These are phyloP conservation scores for Exephanes ischioxanthus DNA, from an alignment of 2,888 invertebrate species.

Conservation along the genomic window DNA sequence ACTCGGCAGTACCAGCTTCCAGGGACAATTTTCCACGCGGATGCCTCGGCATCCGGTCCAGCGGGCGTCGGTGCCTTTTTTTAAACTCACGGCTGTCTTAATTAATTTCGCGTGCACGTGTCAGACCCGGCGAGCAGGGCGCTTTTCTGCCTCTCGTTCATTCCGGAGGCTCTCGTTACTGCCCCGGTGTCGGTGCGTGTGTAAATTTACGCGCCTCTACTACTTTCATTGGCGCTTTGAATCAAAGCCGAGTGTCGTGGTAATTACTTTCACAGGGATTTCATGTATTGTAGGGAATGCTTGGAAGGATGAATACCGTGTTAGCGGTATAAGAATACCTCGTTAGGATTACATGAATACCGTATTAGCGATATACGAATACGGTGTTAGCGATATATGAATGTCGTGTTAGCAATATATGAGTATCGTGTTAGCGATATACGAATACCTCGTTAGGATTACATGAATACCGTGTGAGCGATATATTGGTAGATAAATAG, in stretches of 20 bases:
- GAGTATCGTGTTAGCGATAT: too few relatives aligned
- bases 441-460: too few relatives aligned
- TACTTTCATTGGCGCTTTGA: slow-evolving; percentile 4
- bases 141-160: slow-evolving; percentile 28
- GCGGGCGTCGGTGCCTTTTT: slow-evolving; percentile 57
- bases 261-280: background rate
- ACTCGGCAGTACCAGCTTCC: slow-evolving; percentile 35
- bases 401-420: too few relatives aligned
- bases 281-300: background rate
- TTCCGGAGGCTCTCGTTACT: slow-evolving; percentile 31
- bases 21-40: slow-evolving; percentile 69
- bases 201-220: background rate
- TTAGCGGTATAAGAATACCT: background rate
- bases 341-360: too few relatives aligned
- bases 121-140: slow-evolving; percentile 50
- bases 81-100: slow-evolving; percentile 66
- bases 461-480: background rate
- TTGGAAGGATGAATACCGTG: background rate
- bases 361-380: too few relatives aligned
- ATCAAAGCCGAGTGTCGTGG: background rate
- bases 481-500: background rate
- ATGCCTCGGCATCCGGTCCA: slow-evolving; percentile 59
- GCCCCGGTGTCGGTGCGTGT: background rate
- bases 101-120: slow-evolving; percentile 72
- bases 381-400: too few relatives aligned